phyloP scores from a whole-genome alignment of 2,888 invertebrate genomes.

The Volucella inanis region DNA sequence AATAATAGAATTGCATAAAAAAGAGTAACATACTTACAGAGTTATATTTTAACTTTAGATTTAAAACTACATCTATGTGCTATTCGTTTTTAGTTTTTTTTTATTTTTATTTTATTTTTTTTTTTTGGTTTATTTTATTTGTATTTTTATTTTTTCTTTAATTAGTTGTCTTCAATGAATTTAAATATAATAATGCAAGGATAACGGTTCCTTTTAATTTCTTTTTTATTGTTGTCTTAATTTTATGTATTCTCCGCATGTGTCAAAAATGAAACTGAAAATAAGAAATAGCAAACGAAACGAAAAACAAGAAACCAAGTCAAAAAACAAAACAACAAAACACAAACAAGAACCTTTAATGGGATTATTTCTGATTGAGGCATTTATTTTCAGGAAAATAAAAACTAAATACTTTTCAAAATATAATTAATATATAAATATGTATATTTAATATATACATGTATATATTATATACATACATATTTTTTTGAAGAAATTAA shows the following conservation, averaged over 20 bases:
- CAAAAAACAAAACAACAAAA: background rate
- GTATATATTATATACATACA: background rate
- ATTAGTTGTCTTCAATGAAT: constrained; percentile 63
- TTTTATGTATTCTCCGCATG: constrained; percentile 44
- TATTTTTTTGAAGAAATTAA: constrained; percentile 27
- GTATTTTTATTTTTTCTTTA: background rate
- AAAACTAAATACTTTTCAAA: constrained; percentile 42
- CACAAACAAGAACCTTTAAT: constrained; percentile 44
- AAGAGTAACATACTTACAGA: constrained; percentile 63
- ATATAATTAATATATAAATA: constrained; percentile 18
- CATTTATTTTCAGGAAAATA: constrained; percentile 63
- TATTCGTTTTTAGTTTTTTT: constrained; percentile 19
- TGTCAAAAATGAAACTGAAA: constrained; percentile 7
- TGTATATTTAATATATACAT: too few species aligned
- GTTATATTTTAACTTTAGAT: constrained; percentile 39
- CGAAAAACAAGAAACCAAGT: background rate
- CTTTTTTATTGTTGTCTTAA: constrained; percentile 9
- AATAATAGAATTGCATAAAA: background rate
- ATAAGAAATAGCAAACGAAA: constrained; percentile 1
- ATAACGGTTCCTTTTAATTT: constrained; percentile 68
- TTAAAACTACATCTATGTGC: constrained; percentile 54
- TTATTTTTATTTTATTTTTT: background rate
- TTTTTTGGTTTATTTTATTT: background rate
- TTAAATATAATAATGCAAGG: constrained; percentile 72
- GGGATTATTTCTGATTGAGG: constrained; percentile 50